Conservation (phyloP, 2,888 invertebrate genomes). For the Marasmarcha lunaedactyla region DNA sequence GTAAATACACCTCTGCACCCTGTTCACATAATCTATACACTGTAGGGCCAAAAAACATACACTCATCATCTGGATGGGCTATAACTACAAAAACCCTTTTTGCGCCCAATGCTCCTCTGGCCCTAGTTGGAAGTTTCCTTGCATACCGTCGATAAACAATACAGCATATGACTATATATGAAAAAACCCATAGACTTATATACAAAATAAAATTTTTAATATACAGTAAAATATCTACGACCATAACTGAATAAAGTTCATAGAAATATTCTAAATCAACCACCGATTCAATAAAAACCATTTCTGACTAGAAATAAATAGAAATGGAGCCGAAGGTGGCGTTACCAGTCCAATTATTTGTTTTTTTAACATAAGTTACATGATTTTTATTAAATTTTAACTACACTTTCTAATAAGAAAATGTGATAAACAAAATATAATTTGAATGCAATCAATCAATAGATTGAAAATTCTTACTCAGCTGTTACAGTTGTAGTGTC, state of each 20-base stretch:
- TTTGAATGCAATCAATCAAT: too few relatives aligned
- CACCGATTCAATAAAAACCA: slow-evolving; percentile 18
- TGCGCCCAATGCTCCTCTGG: slow-evolving; percentile 58
- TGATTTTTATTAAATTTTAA: too few relatives aligned
- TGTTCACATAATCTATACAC: slow-evolving; percentile 77
- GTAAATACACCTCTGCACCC: slow-evolving; percentile 78
- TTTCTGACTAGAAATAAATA: slow-evolving; percentile 49
- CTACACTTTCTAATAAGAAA: too few relatives aligned
- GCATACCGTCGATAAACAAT: slow-evolving; percentile 64
- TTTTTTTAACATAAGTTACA: too few relatives aligned
- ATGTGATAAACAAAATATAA: too few relatives aligned
- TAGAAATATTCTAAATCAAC: slow-evolving; percentile 33
- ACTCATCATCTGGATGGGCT: slow-evolving; percentile 98
- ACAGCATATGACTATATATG: slow-evolving; percentile 56
- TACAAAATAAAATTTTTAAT: slow-evolving; percentile 51
- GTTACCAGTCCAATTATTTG: too few relatives aligned
- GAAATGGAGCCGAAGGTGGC: too few relatives aligned
- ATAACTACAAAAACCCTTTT: slow-evolving; percentile 82
- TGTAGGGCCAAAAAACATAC: slow-evolving; percentile 98
- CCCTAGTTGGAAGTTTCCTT: slow-evolving; percentile 56
- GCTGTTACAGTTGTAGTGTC: too few relatives aligned
- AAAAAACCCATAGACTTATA: slow-evolving; percentile 67
- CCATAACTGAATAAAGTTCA: slow-evolving; percentile 41
- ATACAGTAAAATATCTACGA: slow-evolving; percentile 45
- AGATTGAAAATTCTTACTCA: too few relatives aligned